These are phyloP conservation scores for Clistopyga incitator DNA, from an alignment of 2,888 invertebrate genomes.

Conservation along the genomic window DNA sequence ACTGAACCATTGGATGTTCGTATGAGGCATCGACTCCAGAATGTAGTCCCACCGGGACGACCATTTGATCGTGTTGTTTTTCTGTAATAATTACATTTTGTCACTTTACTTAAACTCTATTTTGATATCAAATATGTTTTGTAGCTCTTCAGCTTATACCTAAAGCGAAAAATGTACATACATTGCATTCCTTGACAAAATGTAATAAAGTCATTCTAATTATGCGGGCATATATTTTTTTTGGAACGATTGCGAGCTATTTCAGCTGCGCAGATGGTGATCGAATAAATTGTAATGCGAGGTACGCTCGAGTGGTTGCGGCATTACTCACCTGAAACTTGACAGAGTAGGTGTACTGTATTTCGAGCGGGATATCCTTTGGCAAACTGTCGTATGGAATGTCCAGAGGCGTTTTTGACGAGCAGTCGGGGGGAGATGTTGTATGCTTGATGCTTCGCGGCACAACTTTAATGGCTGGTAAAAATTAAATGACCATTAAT, in stretches of 20 bases:
- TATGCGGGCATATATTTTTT: no score
- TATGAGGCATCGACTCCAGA: constrained; percentile 98
- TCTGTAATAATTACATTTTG: constrained; percentile 77
- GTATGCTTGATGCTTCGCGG: constrained; percentile 86
- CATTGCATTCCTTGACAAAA: no score
- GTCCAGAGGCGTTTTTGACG: constrained; percentile 87
- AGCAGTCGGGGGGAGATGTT: constrained; percentile 75
- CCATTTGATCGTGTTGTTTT: constrained; percentile 96
- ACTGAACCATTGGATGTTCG: constrained; percentile 99
- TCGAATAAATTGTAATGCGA: background rate
- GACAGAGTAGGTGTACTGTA: constrained; percentile 95
- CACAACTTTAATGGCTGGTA: constrained; percentile 85
- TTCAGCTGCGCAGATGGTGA: background rate
- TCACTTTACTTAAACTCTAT: background rate
- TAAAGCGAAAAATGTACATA: no score
- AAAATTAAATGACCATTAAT: background rate
- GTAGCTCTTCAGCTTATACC: no score
- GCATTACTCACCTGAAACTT: constrained; percentile 87
- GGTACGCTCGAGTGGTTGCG: background rate
- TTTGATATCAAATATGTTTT: background rate
- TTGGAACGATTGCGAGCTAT: no score
- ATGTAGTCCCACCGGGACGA: constrained; percentile 99
- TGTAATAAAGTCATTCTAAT: no score
- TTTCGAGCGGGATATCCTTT: constrained; percentile 85
- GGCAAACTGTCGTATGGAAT: constrained; percentile 87